These are phyloP conservation scores for Emydoidea blandingii DNA, from an alignment of 2,797 vertebrate genomes.

Conservation along the genomic window DNA sequence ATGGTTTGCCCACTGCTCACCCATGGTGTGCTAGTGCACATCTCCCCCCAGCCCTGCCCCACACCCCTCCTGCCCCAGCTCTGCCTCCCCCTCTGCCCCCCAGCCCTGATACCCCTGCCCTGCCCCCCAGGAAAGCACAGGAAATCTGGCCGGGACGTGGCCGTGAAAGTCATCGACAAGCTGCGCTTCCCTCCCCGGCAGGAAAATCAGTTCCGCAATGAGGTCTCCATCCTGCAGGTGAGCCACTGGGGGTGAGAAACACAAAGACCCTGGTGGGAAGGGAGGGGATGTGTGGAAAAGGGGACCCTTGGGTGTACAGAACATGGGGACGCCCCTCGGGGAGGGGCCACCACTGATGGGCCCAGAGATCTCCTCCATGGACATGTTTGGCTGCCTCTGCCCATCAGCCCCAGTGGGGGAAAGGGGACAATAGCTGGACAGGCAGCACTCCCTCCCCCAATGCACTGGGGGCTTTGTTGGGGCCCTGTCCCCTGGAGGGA, in stretches of 20 bases:
- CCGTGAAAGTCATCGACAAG: conserved; percentile 93
- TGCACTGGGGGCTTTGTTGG: not conserved
- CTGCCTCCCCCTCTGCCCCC: too few relatives aligned
- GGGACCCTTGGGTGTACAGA: too few relatives aligned
- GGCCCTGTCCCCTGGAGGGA: not conserved
- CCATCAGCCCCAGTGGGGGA: not conserved
- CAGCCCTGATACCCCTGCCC: not conserved
- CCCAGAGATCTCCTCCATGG: not conserved
- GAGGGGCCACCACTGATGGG: not conserved
- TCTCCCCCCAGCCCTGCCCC: not conserved
- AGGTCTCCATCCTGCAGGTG: conserved; percentile 95
- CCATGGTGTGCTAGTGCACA: not conserved
- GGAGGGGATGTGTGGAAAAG: not conserved
- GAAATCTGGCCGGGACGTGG: conserved; percentile 90
- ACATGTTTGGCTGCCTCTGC: not conserved
- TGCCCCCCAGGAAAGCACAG: conserved; percentile 87
- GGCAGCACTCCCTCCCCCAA: not conserved
- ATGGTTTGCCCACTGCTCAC: not conserved
- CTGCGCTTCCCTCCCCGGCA: conserved; percentile 93
- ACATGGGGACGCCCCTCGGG: too few relatives aligned
- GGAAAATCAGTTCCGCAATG: conserved; percentile 92
- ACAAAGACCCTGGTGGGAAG: not conserved
- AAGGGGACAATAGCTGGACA: not conserved
- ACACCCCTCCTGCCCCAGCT: not conserved
- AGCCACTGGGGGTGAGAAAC: not conserved